phyloP scores from a whole-genome alignment of 2,113 vertebrate species.

The Takifugu bimaculatus region DNA sequence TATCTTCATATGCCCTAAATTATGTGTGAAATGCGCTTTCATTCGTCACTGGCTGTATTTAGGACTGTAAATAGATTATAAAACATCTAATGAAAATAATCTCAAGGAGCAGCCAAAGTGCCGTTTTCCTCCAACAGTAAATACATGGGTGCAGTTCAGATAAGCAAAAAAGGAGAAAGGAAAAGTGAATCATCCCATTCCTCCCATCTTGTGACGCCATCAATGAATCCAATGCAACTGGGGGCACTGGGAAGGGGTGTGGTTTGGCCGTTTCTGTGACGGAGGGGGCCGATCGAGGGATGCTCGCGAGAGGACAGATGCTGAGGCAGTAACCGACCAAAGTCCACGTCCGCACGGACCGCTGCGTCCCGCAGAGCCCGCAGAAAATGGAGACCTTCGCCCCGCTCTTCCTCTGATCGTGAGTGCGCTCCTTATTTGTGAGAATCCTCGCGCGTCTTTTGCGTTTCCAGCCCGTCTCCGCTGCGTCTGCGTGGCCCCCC shows the following conservation, averaged over 20 bases:
- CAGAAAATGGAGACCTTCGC: conserved; percentile 61
- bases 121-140: too few species aligned
- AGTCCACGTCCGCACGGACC: conserved; percentile 41
- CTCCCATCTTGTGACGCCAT: too few species aligned
- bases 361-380: conserved; percentile 38
- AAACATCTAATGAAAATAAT: too few species aligned
- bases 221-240: not conserved
- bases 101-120: too few species aligned
- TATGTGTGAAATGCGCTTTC: too few species aligned
- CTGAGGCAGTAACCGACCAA: conserved; percentile 36
- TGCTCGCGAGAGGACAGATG: conserved; percentile 59
- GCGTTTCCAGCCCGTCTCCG: not conserved
- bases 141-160: too few species aligned
- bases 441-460: not conserved
- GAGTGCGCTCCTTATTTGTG: conserved; percentile 39
- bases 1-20: too few species aligned
- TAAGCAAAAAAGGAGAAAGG: too few species aligned
- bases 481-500: not conserved
- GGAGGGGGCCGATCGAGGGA: conserved; percentile 4
- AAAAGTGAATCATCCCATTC: too few species aligned
- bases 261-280: conserved; percentile 22
- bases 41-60: too few species aligned
- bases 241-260: conserved; percentile 31
- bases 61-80: too few species aligned
- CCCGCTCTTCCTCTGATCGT: conserved; percentile 52